These are phyloP conservation scores for Amiota communis DNA, from an alignment of 2,888 invertebrate genomes.

Conservation along the genomic window DNA sequence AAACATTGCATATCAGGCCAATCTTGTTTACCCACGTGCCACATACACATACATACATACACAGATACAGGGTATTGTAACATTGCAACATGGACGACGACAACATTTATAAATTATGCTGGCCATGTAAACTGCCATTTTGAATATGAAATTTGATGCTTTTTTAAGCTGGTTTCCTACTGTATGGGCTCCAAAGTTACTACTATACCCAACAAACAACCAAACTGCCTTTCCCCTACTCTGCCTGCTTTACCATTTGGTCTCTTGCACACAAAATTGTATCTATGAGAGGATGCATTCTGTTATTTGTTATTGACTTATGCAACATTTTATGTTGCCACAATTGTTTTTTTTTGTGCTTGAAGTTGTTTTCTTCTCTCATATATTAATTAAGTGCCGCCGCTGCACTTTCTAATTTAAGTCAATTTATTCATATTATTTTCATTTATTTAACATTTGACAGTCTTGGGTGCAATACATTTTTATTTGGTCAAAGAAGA, in stretches of 20 bases:
- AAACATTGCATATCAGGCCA: no score
- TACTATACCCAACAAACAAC: no score
- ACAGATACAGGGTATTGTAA: background rate
- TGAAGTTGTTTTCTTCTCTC: background rate
- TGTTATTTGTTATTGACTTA: constrained; percentile 11
- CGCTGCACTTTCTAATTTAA: constrained; percentile 12
- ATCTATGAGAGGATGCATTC: no score
- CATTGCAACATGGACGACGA: background rate
- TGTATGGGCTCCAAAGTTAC: background rate
- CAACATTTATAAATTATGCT: constrained; percentile 73
- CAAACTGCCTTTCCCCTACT: background rate
- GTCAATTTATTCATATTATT: background rate
- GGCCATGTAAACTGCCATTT: constrained; percentile 73
- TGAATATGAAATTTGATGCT: constrained; percentile 73
- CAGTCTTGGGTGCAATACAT: no score
- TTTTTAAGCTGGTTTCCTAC: constrained; percentile 61
- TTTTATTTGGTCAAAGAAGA: no score
- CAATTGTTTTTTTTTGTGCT: constrained; percentile 9
- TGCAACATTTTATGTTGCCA: constrained; percentile 13
- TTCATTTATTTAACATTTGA: no score
- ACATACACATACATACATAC: constrained; percentile 23
- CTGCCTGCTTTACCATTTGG: no score
- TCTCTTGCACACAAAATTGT: background rate
- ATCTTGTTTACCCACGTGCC: constrained; percentile 32
- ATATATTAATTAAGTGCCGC: constrained; percentile 15